Percentiles rank a stretch among this genome's conserved stretches.
Evolutionary conservation across 2,888 invertebrate species (phyloP).

Genomic region (Dyspetes luteomarginatus): DNA sequence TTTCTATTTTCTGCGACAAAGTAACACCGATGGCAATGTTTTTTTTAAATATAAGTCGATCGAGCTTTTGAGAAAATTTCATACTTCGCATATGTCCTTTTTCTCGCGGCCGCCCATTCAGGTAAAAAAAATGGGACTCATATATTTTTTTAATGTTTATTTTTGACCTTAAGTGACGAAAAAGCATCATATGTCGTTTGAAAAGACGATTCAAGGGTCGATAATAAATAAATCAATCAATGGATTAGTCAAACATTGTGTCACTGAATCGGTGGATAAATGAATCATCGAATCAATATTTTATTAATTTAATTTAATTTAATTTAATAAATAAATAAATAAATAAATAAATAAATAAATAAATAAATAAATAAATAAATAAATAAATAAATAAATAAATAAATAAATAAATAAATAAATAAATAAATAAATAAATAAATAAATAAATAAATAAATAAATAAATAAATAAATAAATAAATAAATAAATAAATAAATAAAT

Average conservation of each 20-base stretch:
- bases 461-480: not conserved
- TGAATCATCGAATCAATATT: too few species aligned
- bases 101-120: too few species aligned
- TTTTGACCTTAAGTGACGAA: too few species aligned
- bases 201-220: not conserved
- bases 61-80: too few species aligned
- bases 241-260: not conserved
- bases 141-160: not conserved
- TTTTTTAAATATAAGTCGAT: too few species aligned
- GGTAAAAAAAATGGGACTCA: too few species aligned
- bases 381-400: not conserved
- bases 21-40: too few species aligned
- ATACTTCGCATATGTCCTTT: too few species aligned
- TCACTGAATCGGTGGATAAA: not conserved
- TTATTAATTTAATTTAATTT: too few species aligned
- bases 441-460: not conserved
- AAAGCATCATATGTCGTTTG: not conserved
- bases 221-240: not conserved
- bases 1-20: too few species aligned
- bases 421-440: not conserved
- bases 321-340: not conserved
- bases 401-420: not conserved
- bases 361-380: not conserved
- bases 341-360: not conserved
- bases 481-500: not conserved